Evolutionary conservation across 2,797 vertebrate species (phyloP), one percentile per base, ranked within the genome.

Genomic region (Odontamblyopus rebecca): DNA sequence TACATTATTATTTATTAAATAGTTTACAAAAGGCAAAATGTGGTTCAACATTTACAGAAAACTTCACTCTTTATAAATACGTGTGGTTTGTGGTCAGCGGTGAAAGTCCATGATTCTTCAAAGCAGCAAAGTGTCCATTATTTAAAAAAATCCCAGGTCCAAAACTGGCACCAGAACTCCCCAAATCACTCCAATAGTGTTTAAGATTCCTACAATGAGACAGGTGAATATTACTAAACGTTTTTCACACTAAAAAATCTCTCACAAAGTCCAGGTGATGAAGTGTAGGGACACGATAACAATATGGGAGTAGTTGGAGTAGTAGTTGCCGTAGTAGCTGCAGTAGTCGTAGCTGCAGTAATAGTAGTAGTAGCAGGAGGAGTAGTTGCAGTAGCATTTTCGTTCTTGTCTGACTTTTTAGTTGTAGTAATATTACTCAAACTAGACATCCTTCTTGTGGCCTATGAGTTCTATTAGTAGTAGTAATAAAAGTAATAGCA

Each of bases 31-130:
- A 64, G 11, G 4, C 6, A 63, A 63, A 63, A 23, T 12, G 2
- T 64, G 62, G 62, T 64, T 44, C 35, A 64, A 64, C 62, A 64
- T 44, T 44, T 48, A 63, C 35, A 64, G 29, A 41, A 64, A 23
- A 64, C n/a, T 2, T 30, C 13, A 61, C 7, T 35, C 30, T 26
- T 44, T 48, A 64, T 64, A 61, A 61, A 61, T 44, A 57, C 23
- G 41, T 38, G 7, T 38, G 35, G 35, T 23, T n/a, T 62, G 19
- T 62, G 30, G 35, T 61, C 8, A 19, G 18, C 23, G 61, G 32
- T 35, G 23, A 3, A 2, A 64, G 54, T 44, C n/a, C 61, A 26
- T 5, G 38, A 1, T 26, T 26, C 54, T 26, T 57, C 54, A 56
- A 56, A 56, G 62, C 62, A 48, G n/a, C 38, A 64, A 48, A 63